Conservation (phyloP, 2,888 invertebrate species). For the Colostygia pectinataria region DNA sequence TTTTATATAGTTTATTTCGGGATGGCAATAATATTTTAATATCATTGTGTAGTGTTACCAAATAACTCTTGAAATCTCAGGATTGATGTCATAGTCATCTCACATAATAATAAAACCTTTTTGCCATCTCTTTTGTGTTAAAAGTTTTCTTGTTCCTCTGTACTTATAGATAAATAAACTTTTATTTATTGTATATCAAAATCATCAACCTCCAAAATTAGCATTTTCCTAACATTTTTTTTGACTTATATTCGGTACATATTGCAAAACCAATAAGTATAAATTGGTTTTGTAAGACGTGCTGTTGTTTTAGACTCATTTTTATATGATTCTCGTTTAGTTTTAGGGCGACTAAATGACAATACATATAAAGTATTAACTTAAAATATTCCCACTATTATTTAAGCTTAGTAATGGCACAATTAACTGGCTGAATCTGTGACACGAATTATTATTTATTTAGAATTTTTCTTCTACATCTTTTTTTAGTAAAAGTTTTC, state of each 20-base stretch:
- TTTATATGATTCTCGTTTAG: conserved; percentile 80
- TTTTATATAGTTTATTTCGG: conserved; percentile 17
- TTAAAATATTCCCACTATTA: conserved; percentile 71
- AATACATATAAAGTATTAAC: conserved; percentile 76
- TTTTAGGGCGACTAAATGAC: conserved; percentile 83
- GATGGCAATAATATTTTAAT: conserved; percentile 46
- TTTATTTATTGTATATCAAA: conserved; percentile 17
- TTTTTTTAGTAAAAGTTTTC: conserved; percentile 56
- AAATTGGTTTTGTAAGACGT: conserved; percentile 31
- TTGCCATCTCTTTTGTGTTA: conserved; percentile 49
- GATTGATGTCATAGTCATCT: no score
- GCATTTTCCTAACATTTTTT: conserved; percentile 31
- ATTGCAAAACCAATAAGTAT: conserved; percentile 11
- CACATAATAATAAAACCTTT: conserved; percentile 44
- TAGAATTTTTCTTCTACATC: conserved; percentile 51
- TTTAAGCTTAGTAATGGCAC: conserved; percentile 57
- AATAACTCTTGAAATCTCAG: conserved; percentile 19
- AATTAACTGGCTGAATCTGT: conserved; percentile 35
- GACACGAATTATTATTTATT: background rate
- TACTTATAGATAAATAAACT: no score
- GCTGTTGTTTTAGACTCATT: conserved; percentile 40
- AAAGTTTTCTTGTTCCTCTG: conserved; percentile 50
- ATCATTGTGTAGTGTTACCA: conserved; percentile 34
- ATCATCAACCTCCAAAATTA: conserved; percentile 30
- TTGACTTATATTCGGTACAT: conserved; percentile 8